A percentile compares a stretch with the other conserved stretches of the same genome.
Conservation (phyloP, 2,888 invertebrate species). For the Adela reaumurella region DNA sequence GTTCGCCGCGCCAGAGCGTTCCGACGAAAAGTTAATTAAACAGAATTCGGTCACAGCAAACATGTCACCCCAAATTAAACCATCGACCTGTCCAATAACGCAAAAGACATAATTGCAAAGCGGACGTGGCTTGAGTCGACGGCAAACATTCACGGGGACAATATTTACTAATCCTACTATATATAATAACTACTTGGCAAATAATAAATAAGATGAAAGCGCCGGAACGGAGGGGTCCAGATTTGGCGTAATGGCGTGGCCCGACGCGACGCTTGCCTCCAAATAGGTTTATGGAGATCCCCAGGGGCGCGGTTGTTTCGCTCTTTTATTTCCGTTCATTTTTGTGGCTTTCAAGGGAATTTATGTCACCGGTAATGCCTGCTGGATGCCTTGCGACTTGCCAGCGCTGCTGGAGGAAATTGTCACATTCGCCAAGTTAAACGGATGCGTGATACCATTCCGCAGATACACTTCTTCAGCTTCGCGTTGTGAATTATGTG, state of each 20-base stretch:
- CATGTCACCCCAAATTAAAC: background rate
- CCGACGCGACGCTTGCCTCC: background rate
- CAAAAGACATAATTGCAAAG: constrained; percentile 27
- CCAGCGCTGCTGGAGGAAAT: too few species aligned
- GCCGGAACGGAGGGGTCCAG: constrained; percentile 33
- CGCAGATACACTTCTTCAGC: too few species aligned
- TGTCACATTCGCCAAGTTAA: too few species aligned
- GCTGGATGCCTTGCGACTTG: background rate
- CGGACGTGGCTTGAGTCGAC: constrained; percentile 29
- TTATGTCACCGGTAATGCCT: background rate
- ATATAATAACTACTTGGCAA: constrained; percentile 21
- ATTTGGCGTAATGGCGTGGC: background rate
- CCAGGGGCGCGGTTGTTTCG: constrained; percentile 18
- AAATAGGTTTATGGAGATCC: constrained; percentile 48
- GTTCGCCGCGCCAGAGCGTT: too few species aligned
- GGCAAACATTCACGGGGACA: constrained; percentile 40
- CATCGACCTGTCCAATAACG: background rate
- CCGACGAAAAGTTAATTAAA: background rate
- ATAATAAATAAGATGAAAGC: constrained; percentile 48
- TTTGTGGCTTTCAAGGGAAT: background rate
- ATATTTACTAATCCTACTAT: constrained; percentile 38
- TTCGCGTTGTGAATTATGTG: too few species aligned
- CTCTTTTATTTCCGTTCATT: background rate
- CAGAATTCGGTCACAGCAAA: background rate
- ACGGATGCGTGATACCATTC: too few species aligned